Percentiles rank a stretch among this genome's conserved stretches.
Evolutionary conservation across 2,797 vertebrate species (phyloP).

Genomic region (Calcarius lapponicus): DNA sequence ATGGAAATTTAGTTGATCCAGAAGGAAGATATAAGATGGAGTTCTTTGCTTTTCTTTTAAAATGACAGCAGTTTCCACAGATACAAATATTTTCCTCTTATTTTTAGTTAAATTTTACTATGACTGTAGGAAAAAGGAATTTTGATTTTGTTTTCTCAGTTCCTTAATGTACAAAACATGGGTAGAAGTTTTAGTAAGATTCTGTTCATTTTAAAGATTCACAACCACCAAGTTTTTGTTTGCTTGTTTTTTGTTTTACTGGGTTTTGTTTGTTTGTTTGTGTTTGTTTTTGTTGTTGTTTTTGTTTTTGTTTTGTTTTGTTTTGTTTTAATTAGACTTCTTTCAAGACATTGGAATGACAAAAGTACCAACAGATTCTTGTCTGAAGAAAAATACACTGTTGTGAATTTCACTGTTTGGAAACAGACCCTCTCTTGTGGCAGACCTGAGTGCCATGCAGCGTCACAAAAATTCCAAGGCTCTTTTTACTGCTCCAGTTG

Average conservation of each 20-base stretch:
- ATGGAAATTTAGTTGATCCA: neutral
- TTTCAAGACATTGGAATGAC: neutral
- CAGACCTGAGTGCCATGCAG: neutral
- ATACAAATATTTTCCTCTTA: neutral
- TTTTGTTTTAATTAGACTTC: neutral
- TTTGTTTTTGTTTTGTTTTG: too few species aligned
- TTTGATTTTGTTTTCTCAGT: neutral
- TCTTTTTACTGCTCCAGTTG: neutral
- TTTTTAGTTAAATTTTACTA: neutral
- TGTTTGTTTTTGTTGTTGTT: neutral
- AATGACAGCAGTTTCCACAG: accelerated
- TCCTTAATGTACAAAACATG: neutral
- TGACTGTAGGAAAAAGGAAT: neutral
- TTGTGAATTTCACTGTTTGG: neutral
- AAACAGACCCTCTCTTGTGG: neutral
- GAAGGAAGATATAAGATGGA: neutral
- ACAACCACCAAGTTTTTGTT: neutral
- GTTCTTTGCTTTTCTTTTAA: neutral
- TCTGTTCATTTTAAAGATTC: neutral
- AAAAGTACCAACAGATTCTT: neutral
- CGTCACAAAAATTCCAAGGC: neutral
- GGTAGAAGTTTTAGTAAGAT: neutral
- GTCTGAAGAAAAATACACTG: neutral
- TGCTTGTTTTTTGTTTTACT: neutral
- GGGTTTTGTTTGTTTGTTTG: neutral